Percentiles rank a stretch among this genome's conserved stretches.
Conservation (phyloP, 2,113 vertebrate genomes). For the Podarcis muralis region DNA sequence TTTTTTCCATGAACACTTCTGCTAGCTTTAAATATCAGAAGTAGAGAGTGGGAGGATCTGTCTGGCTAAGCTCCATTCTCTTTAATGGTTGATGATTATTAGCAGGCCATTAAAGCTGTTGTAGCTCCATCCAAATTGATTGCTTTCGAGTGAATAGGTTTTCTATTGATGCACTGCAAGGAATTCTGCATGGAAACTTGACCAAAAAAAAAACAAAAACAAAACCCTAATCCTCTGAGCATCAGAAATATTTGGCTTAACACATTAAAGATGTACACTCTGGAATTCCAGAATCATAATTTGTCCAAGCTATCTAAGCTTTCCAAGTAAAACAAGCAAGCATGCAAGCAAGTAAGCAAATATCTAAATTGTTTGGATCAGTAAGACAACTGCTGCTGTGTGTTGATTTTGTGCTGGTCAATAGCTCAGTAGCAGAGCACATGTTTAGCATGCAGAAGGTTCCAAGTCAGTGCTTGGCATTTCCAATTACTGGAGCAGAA, state of each 20-base stretch:
- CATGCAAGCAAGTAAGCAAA: background rate
- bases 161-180: background rate
- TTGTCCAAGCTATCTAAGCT: constrained; percentile 2
- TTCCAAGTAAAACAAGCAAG: background rate
- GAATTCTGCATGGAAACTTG: background rate
- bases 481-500: too few relatives aligned
- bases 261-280: background rate
- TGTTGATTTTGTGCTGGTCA: background rate
- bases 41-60: background rate
- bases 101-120: background rate
- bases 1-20: background rate
- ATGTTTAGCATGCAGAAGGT: too few relatives aligned
- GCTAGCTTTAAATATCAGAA: background rate
- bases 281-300: constrained; percentile 31
- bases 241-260: constrained; percentile 38
- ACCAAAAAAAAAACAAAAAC: too few relatives aligned
- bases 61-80: background rate
- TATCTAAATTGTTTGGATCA: background rate
- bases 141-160: constrained; percentile 19
- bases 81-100: constrained; percentile 21
- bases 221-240: background rate
- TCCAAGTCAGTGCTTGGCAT: too few relatives aligned
- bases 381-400: background rate
- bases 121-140: constrained; percentile 18
- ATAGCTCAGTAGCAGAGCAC: too few relatives aligned